Base-by-base conservation (phyloP, 2,888 invertebrate genomes). In the Macrosiphum euphorbiae region DNA sequence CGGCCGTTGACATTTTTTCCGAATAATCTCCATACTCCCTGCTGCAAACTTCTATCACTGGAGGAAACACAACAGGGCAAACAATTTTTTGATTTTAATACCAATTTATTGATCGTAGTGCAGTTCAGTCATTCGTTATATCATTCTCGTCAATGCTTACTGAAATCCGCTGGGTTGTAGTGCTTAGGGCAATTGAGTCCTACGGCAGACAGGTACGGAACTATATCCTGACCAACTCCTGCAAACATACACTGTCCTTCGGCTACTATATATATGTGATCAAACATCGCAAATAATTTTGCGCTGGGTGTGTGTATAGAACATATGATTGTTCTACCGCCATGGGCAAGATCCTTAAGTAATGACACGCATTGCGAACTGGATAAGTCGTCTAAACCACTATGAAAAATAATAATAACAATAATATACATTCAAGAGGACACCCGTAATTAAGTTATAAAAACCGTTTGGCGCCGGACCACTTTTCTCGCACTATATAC, bases 251-350 rank as follows among this genome's bases (percentile, higher is more conserved):
- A 99, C 95, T 98, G 97, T 0, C 99, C 99, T 90, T 97, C 97
- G 0, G 98, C 97, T 88, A 99, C 97, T 94, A 99, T 97, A 95
- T 99, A 99, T 4, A 99, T 97, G 95, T 99, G 97, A 96, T 98
- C 98, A 95, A 99, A 98, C 96, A 98, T 98, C 28, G 98, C 97
- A 96, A 99, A 99, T 91, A 99, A 96, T 95, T 97, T 97, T 0
- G 99, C 99, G 94, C 98, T 99, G 0, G 99, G 99, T n/a, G 99
- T 99, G 96, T 99, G 99, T 91, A 99, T 97, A 0, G 99, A 99
- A 95, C 99, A 99, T 94, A 99, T 97, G 13, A 99, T 98, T 0
- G 99, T 99, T 58, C 99, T 96, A 0, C 99, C 99, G 0, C 97
- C 97, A 94, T 97, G 96, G 0, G 99, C 98, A 90, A 99, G 97